Conservation (phyloP, 2,113 vertebrate species). For the Polypterus bichir region DNA sequence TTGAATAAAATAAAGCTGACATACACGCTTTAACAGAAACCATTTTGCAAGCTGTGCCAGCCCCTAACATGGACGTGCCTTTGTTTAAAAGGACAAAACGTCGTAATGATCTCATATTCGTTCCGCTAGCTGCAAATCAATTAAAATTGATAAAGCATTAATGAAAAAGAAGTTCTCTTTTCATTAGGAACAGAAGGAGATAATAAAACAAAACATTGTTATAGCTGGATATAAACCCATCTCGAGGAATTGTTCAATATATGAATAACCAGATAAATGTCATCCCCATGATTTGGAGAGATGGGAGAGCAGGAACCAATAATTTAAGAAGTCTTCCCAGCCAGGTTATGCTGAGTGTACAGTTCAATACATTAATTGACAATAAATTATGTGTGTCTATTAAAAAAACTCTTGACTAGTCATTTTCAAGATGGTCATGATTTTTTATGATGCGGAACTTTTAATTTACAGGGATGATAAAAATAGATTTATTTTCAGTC, state of each 20-base stretch:
- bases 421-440: slow-evolving; percentile 72
- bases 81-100: neutral
- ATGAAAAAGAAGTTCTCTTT: slow-evolving; percentile 51
- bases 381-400: slow-evolving; percentile 65
- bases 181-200: slow-evolving; percentile 47
- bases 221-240: slow-evolving; percentile 54
- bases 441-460: slow-evolving; percentile 74
- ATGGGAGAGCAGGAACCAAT: slow-evolving; percentile 51
- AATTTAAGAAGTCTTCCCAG: slow-evolving; percentile 52
- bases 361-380: slow-evolving; percentile 73
- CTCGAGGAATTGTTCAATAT: slow-evolving; percentile 56
- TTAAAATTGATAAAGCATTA: slow-evolving; percentile 57
- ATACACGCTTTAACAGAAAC: too few relatives aligned
- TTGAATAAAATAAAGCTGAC: too few relatives aligned
- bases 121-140: slow-evolving; percentile 51
- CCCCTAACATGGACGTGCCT: neutral
- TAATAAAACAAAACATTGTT: slow-evolving; percentile 58
- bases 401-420: slow-evolving; percentile 59
- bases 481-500: slow-evolving; percentile 71
- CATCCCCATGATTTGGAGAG: slow-evolving; percentile 45
- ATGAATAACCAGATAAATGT: slow-evolving; percentile 45
- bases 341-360: slow-evolving; percentile 60
- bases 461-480: slow-evolving; percentile 77
- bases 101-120: slow-evolving; percentile 21
- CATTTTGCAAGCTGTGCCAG: too few relatives aligned